Percentiles rank a stretch among this genome's conserved stretches.
phyloP scores from a whole-genome alignment of 1,140 invertebrate species.

The Leptopilina boulardi region DNA sequence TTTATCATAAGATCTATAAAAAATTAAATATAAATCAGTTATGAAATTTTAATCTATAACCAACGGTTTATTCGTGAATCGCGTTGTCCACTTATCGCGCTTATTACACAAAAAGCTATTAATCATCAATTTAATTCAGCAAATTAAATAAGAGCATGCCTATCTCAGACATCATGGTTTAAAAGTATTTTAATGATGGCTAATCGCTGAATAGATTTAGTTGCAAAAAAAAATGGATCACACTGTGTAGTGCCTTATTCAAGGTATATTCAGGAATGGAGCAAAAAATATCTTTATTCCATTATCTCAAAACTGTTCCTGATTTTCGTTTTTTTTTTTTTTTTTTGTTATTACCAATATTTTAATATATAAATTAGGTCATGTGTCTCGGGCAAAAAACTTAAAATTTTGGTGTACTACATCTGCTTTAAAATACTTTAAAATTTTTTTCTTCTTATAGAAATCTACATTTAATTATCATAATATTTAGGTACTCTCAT shows the following conservation, averaged over 20 bases:
- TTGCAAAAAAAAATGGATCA: conserved; percentile 9
- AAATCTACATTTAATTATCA: too few species aligned
- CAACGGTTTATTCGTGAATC: neutral
- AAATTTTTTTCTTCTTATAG: too few species aligned
- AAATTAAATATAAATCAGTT: too few species aligned
- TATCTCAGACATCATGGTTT: neutral
- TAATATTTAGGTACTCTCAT: too few species aligned
- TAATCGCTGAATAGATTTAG: conserved; percentile 1
- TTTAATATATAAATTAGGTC: too few species aligned
- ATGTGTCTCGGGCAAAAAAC: too few species aligned
- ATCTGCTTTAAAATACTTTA: too few species aligned
- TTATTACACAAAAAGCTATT: neutral
- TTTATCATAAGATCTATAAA: too few species aligned
- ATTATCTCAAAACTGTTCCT: neutral
- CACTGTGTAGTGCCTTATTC: neutral
- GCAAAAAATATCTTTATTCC: conserved; percentile 15
- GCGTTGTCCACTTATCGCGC: neutral
- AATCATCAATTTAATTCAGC: conserved; percentile 15
- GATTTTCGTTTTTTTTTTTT: neutral
- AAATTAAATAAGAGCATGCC: conserved; percentile 22
- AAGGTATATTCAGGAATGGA: neutral
- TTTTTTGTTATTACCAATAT: neutral
- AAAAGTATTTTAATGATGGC: neutral
- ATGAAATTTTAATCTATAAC: neutral
- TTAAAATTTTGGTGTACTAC: too few species aligned